Conservation (phyloP, 2,797 vertebrate genomes). For the Echeneis naucrates region DNA sequence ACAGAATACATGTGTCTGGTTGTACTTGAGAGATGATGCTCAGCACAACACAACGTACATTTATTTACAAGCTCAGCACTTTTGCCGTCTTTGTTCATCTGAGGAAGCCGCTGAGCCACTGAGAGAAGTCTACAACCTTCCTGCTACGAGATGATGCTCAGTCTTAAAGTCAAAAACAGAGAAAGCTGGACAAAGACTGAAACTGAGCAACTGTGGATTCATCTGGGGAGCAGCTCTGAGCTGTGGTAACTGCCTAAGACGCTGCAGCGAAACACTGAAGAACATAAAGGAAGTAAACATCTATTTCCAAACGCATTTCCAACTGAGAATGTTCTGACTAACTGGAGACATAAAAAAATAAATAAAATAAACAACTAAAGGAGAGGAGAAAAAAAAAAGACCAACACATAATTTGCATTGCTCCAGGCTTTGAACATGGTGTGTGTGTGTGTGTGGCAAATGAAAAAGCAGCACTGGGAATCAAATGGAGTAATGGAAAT, state of each 20-base stretch:
- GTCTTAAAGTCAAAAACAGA: neutral
- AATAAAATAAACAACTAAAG: too few relatives aligned
- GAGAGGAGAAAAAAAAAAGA: slow-evolving; percentile 1
- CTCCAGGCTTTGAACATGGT: slow-evolving; percentile 24
- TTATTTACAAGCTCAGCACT: neutral
- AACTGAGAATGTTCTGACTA: slow-evolving; percentile 39
- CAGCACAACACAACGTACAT: neutral
- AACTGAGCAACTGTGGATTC: slow-evolving; percentile 27
- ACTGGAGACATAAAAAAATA: slow-evolving; percentile 26
- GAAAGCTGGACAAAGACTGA: neutral
- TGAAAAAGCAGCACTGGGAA: slow-evolving; percentile 42
- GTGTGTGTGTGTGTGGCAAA: neutral
- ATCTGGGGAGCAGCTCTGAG: slow-evolving; percentile 14
- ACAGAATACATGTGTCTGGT: slow-evolving; percentile 2
- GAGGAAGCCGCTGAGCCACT: slow-evolving; percentile 2
- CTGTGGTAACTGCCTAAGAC: slow-evolving; percentile 14
- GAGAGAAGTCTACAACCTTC: slow-evolving; percentile 1
- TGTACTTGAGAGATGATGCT: slow-evolving; percentile 24
- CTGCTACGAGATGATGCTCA: slow-evolving; percentile 1
- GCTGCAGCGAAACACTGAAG: slow-evolving; percentile 5
- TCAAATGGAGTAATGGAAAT: slow-evolving; percentile 44
- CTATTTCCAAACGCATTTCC: slow-evolving; percentile 27
- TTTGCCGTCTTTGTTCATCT: slow-evolving; percentile 21
- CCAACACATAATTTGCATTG: slow-evolving; percentile 37
- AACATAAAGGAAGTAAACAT: slow-evolving; percentile 29